Conservation (phyloP, 2,888 invertebrate species). For the Athalia circularis region DNA sequence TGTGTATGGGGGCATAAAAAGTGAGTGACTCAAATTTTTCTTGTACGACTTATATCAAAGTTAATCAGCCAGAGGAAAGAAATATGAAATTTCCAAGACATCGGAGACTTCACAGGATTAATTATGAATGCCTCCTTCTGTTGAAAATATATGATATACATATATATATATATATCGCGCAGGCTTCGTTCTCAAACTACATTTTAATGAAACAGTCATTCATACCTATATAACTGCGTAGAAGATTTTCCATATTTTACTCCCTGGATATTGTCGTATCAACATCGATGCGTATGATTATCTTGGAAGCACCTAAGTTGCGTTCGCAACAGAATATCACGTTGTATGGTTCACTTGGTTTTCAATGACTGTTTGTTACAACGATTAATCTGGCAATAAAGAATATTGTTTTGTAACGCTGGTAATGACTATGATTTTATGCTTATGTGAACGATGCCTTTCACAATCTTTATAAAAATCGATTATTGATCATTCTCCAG, state of each 20-base stretch:
- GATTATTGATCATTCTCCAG: constrained; percentile 74
- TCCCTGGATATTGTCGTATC: background rate
- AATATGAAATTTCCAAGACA: constrained; percentile 26
- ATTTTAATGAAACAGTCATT: constrained; percentile 22
- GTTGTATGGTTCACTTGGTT: no score
- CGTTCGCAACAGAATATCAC: no score
- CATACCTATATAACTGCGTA: background rate
- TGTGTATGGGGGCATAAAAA: background rate
- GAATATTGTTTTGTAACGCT: no score
- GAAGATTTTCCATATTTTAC: background rate
- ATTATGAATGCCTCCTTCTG: constrained; percentile 67
- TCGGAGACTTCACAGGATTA: constrained; percentile 63
- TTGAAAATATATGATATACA: constrained; percentile 58
- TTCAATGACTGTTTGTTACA: no score
- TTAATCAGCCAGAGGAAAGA: background rate
- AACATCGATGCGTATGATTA: background rate
- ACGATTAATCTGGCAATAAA: no score
- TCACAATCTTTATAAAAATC: background rate
- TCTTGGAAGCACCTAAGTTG: background rate
- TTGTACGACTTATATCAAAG: constrained; percentile 48
- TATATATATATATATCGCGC: background rate
- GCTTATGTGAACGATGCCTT: background rate
- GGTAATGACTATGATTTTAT: no score
- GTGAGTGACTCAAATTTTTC: constrained; percentile 61
- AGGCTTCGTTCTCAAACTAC: constrained; percentile 21